phyloP scores from a whole-genome alignment of 2,113 vertebrate species.

The Sciurus niger region DNA sequence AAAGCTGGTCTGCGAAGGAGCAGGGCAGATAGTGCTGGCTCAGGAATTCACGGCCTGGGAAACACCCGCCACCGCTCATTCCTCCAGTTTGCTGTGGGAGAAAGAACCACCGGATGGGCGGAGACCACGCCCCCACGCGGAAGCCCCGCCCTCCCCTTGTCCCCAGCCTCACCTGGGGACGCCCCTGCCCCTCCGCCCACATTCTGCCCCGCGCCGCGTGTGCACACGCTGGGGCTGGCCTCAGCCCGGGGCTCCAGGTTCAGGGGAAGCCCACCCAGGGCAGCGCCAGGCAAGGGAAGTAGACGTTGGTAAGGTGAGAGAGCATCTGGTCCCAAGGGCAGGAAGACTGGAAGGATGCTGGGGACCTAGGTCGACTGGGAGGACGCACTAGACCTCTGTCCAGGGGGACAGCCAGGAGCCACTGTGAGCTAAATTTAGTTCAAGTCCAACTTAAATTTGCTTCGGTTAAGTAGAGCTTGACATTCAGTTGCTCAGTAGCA shows the following conservation, averaged over 20 bases:
- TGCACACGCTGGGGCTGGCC: neutral
- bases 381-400: rapidly evolving
- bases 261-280: neutral
- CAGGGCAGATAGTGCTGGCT: neutral
- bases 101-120: too few species aligned
- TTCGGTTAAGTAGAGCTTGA: neutral
- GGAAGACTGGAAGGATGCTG: rapidly evolving
- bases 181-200: neutral
- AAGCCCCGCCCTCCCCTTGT: too few species aligned
- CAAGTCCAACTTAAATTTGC: neutral
- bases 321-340: neutral
- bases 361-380: rapidly evolving
- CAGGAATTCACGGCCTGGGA: constrained; percentile 20
- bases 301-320: neutral
- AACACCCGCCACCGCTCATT: neutral
- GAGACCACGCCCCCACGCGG: too few species aligned
- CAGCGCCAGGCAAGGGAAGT: rapidly evolving
- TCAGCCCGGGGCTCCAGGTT: neutral
- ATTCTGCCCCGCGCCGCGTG: neutral
- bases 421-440: neutral
- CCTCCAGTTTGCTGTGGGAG: neutral
- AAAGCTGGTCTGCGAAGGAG: neutral
- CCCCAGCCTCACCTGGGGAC: neutral
- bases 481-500: neutral
- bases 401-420: neutral